Evolutionary conservation across 2,113 vertebrate genomes (phyloP).

Genomic region (Orthonyx spaldingii): DNA sequence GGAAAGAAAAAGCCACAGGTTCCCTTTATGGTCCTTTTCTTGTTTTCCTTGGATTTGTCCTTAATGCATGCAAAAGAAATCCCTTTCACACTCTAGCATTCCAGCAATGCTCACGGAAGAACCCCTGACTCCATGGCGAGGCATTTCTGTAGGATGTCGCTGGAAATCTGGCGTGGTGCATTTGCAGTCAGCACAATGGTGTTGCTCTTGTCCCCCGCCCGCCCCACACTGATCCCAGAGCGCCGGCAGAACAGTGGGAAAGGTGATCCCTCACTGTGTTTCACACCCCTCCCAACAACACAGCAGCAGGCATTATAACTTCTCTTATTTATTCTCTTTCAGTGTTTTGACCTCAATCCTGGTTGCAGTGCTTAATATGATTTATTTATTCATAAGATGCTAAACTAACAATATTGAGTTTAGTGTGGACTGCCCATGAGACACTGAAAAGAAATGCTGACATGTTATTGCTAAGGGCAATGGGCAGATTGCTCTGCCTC

Average conservation of each 20-base stretch:
- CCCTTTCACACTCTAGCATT: not conserved
- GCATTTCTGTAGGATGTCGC: not conserved
- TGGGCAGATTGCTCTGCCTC: not conserved
- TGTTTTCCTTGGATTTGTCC: not conserved
- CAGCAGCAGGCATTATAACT: not conserved
- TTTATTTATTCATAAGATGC: conserved; percentile 36
- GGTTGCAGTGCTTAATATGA: not conserved
- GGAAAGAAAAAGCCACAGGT: not conserved
- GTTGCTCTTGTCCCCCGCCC: not conserved
- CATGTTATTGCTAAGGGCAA: conserved; percentile 27
- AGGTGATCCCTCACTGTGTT: not conserved
- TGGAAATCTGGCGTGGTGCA: not conserved
- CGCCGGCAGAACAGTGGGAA: not conserved
- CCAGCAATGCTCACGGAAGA: not conserved
- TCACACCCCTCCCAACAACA: not conserved
- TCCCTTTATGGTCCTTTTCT: not conserved
- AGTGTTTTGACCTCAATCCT: not conserved
- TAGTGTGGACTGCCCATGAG: not conserved
- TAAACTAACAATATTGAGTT: not conserved
- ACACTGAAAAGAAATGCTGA: not conserved
- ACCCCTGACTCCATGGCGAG: not conserved
- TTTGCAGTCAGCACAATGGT: not conserved
- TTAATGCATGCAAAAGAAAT: not conserved
- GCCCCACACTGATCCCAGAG: fast-evolving
- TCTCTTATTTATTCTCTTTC: not conserved